Base-by-base conservation (phyloP, 2,888 invertebrate genomes). In the Agriopis aurantiaria region DNA sequence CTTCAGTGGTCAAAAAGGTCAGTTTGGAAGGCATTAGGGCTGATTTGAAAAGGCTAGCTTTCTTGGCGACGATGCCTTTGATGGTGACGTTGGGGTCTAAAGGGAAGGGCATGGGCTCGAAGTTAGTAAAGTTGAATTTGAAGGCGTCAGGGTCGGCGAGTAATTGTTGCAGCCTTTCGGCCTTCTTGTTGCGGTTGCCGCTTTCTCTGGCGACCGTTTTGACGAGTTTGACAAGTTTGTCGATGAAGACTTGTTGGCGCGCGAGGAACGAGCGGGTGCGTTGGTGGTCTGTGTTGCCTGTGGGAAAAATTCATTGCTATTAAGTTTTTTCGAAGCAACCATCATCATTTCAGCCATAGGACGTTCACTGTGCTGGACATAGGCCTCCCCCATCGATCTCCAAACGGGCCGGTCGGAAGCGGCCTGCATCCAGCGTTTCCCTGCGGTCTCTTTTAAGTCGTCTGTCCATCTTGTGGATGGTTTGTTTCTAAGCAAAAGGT, bases 31-130 rank as follows among this genome's bases (percentile, higher is more conserved):
- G 99, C 98, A 99, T 99, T 66, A 99, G 93, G 0, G 98, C 98
- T 46, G 99, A 99, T 89, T 99, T 99, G 92, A 99, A 99, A 0
- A 99, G 95, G 57, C 97, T 97, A 0, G 99, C 98, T 81, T 98
- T 98, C 80, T 98, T 97, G 0, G 98, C 96, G 62, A 98, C 95
- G 53, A 99, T 98, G 62, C 98, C 98, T 85, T 96, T 97, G 71
- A 99, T 98, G 65, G 96, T 96, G 40, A 99, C 96, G 78, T 96
- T 97, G 0, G 99, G 99, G 93, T 99, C 99, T 11, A 99, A 89
- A 0, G 99, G 99, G 82, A 99, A 97, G 0, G 99, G 98, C 85
- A 99, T 96, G 0, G 98, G 97, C 78, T 99, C 98, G 88, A 99
- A 98, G 88, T 96, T 97, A 0, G 97, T 95, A 90, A 99, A 99